These are phyloP conservation scores for Lepus timidus DNA, from an alignment of 2,113 vertebrate species.

Conservation along the genomic window DNA sequence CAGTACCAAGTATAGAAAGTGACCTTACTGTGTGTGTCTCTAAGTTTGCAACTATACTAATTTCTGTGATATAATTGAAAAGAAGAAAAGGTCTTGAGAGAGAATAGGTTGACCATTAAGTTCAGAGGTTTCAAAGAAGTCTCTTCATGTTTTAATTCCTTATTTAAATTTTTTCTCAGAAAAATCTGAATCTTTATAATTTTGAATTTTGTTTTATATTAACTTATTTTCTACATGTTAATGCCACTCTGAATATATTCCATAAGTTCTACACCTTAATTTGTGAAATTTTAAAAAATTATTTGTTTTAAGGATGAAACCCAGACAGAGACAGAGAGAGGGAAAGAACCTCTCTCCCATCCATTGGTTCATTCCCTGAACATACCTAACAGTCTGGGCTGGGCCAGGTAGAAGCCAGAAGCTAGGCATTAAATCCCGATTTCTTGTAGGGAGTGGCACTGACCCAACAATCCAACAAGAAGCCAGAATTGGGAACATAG, in stretches of 20 bases:
- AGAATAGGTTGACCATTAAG: not conserved
- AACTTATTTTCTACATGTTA: conserved; percentile 13
- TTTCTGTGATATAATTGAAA: conserved; percentile 31
- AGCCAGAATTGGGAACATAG: too few relatives aligned
- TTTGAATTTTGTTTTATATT: conserved; percentile 62
- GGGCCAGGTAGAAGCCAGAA: too few relatives aligned
- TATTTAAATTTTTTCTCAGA: conserved; percentile 34
- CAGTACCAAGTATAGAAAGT: not conserved
- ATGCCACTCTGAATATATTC: not conserved
- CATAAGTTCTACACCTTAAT: conserved; percentile 22
- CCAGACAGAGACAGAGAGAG: too few relatives aligned
- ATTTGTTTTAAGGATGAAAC: too few relatives aligned
- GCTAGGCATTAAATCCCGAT: too few relatives aligned
- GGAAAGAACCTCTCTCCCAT: too few relatives aligned
- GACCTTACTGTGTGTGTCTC: not conserved
- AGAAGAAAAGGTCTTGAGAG: conserved; percentile 30
- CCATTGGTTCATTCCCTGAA: too few relatives aligned
- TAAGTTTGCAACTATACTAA: conserved; percentile 15
- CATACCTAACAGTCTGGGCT: too few relatives aligned
- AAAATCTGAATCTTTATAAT: conserved; percentile 52
- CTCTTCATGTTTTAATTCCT: conserved; percentile 41
- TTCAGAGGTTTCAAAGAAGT: conserved; percentile 23
- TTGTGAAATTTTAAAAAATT: not conserved
- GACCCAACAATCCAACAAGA: too few relatives aligned
- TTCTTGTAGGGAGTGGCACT: too few relatives aligned